These are phyloP conservation scores for Lepus townsendii DNA, from an alignment of 2,797 vertebrate species.

Conservation along the genomic window DNA sequence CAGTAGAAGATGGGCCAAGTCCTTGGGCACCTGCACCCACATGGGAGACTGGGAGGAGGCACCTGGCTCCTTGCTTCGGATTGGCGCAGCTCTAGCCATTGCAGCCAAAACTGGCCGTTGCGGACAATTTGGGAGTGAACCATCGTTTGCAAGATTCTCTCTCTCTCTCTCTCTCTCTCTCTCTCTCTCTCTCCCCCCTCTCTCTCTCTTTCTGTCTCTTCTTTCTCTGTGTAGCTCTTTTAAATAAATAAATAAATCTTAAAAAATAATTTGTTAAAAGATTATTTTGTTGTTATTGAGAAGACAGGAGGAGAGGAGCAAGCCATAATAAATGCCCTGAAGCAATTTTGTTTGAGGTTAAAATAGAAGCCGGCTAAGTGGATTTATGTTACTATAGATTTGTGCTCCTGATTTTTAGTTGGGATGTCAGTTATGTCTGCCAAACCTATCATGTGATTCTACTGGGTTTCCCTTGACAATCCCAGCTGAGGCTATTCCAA, in stretches of 20 bases:
- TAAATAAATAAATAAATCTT: not conserved
- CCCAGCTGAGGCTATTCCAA: not conserved
- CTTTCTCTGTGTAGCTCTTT: no score
- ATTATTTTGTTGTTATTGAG: not conserved
- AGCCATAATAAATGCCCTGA: not conserved
- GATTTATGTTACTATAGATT: not conserved
- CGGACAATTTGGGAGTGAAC: no score
- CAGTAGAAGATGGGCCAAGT: no score
- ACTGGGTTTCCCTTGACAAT: not conserved
- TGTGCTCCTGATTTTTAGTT: not conserved
- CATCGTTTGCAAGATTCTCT: no score
- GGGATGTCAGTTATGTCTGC: not conserved
- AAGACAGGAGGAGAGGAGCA: not conserved
- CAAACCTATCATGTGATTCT: not conserved
- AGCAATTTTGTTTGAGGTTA: not conserved
- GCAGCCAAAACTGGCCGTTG: no score
- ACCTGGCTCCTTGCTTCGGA: no score
- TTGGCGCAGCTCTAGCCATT: no score
- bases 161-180: no score
- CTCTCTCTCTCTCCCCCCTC: no score
- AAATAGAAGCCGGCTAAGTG: not conserved
- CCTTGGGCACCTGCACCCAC: no score
- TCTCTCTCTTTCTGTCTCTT: no score
- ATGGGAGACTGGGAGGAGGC: no score
- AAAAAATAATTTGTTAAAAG: not conserved